A percentile compares a stretch with the other conserved stretches of the same genome.
Conservation (phyloP, 2,113 vertebrate genomes). For the Azemiops feae region DNA sequence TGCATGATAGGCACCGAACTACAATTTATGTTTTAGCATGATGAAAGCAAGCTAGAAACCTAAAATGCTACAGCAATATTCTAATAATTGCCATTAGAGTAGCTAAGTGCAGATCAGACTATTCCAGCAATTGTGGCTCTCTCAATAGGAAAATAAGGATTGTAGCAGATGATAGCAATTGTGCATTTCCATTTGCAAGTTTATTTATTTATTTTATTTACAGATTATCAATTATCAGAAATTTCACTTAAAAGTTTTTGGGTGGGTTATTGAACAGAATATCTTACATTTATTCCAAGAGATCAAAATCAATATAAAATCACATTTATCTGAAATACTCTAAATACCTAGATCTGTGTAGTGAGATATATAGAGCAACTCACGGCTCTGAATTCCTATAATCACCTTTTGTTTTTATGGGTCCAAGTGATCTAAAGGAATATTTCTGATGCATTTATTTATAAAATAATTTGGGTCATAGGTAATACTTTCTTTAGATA, state of each 20-base stretch:
- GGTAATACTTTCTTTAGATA: neutral
- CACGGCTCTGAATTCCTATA: neutral
- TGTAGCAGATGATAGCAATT: slow-evolving; percentile 23
- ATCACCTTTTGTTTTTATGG: neutral
- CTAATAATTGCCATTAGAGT: neutral
- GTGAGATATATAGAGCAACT: neutral
- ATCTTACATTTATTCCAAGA: neutral
- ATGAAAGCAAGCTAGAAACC: slow-evolving; percentile 10
- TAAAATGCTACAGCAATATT: neutral
- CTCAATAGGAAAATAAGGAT: neutral
- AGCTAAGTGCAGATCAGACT: neutral
- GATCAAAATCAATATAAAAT: neutral
- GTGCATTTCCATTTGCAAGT: neutral
- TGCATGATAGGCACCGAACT: slow-evolving; percentile 3
- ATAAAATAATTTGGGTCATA: neutral
- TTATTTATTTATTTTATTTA: neutral
- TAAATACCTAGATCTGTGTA: neutral
- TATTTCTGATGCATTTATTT: neutral
- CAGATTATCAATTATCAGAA: neutral
- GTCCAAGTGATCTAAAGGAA: neutral
- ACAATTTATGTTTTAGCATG: neutral
- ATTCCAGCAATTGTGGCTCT: neutral
- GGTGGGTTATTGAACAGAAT: neutral
- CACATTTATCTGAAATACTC: neutral
- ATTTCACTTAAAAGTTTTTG: neutral